Evolutionary conservation across 2,113 vertebrate genomes (phyloP).

Genomic region (Zapornia atra): DNA sequence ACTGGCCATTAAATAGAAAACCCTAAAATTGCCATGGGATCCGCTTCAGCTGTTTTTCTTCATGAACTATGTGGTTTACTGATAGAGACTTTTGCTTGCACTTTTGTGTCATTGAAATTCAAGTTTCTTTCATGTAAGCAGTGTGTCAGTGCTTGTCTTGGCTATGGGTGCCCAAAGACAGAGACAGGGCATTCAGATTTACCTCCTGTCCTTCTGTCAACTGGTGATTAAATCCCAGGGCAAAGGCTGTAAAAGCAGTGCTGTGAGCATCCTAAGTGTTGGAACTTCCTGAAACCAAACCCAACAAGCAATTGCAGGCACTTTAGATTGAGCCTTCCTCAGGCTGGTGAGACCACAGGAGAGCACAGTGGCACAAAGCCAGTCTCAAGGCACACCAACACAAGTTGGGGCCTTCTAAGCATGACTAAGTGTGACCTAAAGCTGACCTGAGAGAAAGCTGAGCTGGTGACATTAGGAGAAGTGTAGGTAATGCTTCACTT

Average conservation of each 20-base stretch:
- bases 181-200: background rate
- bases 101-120: background rate
- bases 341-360: background rate
- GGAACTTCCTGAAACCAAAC: background rate
- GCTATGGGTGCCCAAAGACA: background rate
- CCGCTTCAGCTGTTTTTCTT: background rate
- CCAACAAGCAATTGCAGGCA: accelerated
- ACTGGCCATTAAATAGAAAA: background rate
- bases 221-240: background rate
- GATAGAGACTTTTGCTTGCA: background rate
- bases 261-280: background rate
- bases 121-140: background rate
- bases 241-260: background rate
- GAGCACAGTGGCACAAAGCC: background rate
- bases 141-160: background rate
- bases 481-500: background rate
- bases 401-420: background rate
- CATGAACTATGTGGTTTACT: background rate
- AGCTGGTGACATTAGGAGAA: background rate
- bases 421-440: background rate
- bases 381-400: accelerated
- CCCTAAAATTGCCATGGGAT: background rate
- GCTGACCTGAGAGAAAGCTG: background rate
- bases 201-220: background rate
- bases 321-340: background rate